These are phyloP conservation scores for Linyphia triangularis DNA, from an alignment of 2,888 invertebrate genomes.

Conservation along the genomic window DNA sequence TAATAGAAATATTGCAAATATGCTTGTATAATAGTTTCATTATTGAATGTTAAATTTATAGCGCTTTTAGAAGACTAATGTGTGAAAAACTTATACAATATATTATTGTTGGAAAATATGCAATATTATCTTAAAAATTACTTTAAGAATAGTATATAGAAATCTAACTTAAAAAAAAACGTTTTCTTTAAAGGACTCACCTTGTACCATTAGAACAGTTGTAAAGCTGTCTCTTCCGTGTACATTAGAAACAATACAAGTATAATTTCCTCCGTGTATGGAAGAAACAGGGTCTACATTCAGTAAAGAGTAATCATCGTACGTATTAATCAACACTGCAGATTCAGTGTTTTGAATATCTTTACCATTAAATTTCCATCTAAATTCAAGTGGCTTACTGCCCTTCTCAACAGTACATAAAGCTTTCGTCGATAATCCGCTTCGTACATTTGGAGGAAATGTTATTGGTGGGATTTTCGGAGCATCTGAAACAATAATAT, in stretches of 20 bases:
- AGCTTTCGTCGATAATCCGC: conserved; percentile 44
- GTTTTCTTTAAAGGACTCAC: conserved; percentile 4
- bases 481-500: conserved; percentile 12
- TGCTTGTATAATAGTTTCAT: too few relatives aligned
- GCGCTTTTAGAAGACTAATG: too few relatives aligned
- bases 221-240: conserved; percentile 59
- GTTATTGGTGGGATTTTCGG: conserved; percentile 53
- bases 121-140: not conserved
- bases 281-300: conserved; percentile 60
- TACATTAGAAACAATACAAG: conserved; percentile 56
- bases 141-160: not conserved
- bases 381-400: conserved; percentile 38
- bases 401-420: conserved; percentile 49
- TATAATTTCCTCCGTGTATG: conserved; percentile 68
- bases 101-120: too few relatives aligned
- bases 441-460: conserved; percentile 55
- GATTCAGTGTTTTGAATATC: not conserved
- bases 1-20: not conserved
- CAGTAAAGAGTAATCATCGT: conserved; percentile 66
- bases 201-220: conserved; percentile 47
- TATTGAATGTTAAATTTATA: too few relatives aligned
- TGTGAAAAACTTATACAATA: too few relatives aligned
- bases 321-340: not conserved
- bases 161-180: too few relatives aligned
- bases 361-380: conserved; percentile 24